phyloP scores from a whole-genome alignment of 2,888 invertebrate species.

The Macropis europaea region DNA sequence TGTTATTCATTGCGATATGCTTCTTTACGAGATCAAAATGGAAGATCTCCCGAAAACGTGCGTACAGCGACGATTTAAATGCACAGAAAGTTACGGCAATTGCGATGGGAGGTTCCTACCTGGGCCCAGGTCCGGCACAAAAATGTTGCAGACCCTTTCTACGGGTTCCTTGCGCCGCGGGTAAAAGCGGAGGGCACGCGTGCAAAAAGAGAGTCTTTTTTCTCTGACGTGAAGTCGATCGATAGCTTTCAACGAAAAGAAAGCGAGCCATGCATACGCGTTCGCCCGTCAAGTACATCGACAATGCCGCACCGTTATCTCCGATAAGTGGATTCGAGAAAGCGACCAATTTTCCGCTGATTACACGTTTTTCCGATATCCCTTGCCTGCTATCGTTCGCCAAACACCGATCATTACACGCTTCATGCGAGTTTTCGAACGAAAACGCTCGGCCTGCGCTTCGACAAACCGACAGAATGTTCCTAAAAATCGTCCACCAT shows the following conservation, averaged over 20 bases:
- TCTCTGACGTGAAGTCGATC: background rate
- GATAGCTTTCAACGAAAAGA: conserved; percentile 18
- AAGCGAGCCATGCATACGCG: conserved; percentile 11
- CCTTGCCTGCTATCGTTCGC: background rate
- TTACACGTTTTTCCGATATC: background rate
- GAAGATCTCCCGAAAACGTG: no score
- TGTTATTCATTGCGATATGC: no score
- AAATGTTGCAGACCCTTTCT: background rate
- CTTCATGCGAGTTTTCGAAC: no score
- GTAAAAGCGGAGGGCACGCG: background rate
- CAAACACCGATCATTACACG: no score
- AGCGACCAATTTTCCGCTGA: conserved; percentile 33
- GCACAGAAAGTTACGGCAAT: no score
- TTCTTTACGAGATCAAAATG: no score
- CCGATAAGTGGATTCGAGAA: conserved; percentile 10
- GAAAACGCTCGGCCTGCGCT: no score
- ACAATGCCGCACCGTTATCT: conserved; percentile 23
- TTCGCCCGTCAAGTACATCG: conserved; percentile 14
- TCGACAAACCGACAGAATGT: no score
- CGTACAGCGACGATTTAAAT: no score
- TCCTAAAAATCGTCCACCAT: no score
- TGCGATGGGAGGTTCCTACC: no score
- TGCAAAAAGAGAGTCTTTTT: conserved; percentile 9
- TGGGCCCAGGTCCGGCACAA: no score
- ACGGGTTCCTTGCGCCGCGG: background rate